Conservation (phyloP, 1,140 invertebrate genomes). For the Drosophila albomicans region DNA sequence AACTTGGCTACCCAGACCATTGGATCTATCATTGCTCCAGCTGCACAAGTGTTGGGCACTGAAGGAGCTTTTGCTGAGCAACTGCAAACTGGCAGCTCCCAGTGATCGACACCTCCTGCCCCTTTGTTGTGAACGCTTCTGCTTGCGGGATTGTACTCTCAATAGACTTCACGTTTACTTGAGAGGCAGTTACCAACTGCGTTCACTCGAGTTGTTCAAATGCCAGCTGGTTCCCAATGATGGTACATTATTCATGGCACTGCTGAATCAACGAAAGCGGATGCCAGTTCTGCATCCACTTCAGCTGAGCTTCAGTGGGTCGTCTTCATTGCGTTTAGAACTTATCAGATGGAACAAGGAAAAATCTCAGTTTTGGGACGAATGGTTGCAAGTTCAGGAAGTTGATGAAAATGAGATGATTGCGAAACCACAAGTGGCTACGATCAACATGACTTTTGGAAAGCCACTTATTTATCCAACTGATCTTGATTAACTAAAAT, state of each 20-base stretch:
- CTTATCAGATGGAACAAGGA: slow-evolving; percentile 19
- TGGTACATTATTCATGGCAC: neutral
- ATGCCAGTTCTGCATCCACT: slow-evolving; percentile 4
- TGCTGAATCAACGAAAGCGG: slow-evolving; percentile 21
- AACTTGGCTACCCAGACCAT: slow-evolving; percentile 28
- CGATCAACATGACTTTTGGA: slow-evolving; percentile 53
- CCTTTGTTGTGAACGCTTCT: slow-evolving; percentile 31
- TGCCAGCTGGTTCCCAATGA: slow-evolving; percentile 12
- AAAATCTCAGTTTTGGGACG: neutral
- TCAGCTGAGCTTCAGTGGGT: slow-evolving; percentile 29
- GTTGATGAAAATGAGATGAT: neutral
- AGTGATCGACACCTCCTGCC: slow-evolving; percentile 20
- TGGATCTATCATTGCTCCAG: slow-evolving; percentile 36
- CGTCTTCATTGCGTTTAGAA: slow-evolving; percentile 37
- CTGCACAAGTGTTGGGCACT: slow-evolving; percentile 52
- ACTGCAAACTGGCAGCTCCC: slow-evolving; percentile 38
- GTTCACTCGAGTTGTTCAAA: slow-evolving; percentile 35
- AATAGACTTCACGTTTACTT: neutral
- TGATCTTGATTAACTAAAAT: neutral
- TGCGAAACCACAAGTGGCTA: slow-evolving; percentile 36
- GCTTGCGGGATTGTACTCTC: slow-evolving; percentile 36
- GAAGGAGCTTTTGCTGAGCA: slow-evolving; percentile 43
- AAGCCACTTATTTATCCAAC: slow-evolving; percentile 26
- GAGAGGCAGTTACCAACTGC: slow-evolving; percentile 11
- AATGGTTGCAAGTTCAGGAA: slow-evolving; percentile 45